Evolutionary conservation across 2,113 vertebrate species (phyloP).

Genomic region (Cromileptes altivelis): DNA sequence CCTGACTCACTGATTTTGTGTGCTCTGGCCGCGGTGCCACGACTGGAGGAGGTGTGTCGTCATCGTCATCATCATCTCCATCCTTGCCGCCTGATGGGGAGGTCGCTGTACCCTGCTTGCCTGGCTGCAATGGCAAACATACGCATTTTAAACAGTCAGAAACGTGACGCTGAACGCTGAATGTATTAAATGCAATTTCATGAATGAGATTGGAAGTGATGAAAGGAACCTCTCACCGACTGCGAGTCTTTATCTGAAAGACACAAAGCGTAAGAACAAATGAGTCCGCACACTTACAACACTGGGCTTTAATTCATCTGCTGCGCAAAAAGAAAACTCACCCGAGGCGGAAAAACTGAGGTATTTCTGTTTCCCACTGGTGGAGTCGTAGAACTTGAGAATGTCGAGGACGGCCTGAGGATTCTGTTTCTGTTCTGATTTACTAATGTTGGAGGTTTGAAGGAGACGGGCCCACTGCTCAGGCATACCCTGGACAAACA

Average conservation of each 20-base stretch:
- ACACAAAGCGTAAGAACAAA: constrained; percentile 29
- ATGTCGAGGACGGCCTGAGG: constrained; percentile 97
- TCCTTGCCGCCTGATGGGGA: constrained; percentile 81
- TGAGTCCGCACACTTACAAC: not conserved
- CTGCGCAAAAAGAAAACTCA: constrained; percentile 73
- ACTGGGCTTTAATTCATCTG: not conserved
- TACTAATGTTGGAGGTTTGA: constrained; percentile 98
- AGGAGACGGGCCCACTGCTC: constrained; percentile 98
- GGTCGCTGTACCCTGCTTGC: constrained; percentile 89
- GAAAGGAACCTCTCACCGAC: constrained; percentile 62
- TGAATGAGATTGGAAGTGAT: not conserved
- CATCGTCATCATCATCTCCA: constrained; percentile 93
- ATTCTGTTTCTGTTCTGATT: constrained; percentile 98
- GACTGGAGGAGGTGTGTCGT: constrained; percentile 91
- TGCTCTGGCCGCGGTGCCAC: constrained; percentile 97
- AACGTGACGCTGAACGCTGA: not conserved
- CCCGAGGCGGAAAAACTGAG: constrained; percentile 93
- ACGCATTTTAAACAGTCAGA: not conserved
- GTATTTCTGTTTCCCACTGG: constrained; percentile 95
- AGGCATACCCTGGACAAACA: constrained; percentile 92
- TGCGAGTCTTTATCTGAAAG: constrained; percentile 83
- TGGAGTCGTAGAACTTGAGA: constrained; percentile 97
- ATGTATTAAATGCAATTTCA: not conserved
- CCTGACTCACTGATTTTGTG: constrained; percentile 93
- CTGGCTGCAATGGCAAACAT: constrained; percentile 75